Base-by-base conservation (phyloP, 2,113 vertebrate genomes). In the Kobus ellipsiprymnus region DNA sequence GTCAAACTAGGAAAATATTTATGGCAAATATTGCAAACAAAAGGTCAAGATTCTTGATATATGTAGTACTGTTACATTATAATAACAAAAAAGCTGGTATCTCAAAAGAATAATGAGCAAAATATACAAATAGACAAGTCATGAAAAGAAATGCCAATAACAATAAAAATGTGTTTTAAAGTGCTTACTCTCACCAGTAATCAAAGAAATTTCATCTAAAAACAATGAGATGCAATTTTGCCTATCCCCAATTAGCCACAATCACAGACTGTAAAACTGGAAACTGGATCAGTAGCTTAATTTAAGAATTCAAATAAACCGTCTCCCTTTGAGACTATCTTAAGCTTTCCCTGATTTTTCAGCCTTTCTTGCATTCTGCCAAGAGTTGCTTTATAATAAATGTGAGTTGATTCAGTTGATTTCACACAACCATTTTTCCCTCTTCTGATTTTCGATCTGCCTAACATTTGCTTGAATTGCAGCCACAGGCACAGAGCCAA, bases 381-480 rank as follows among this genome's bases (percentile, higher is more conserved):
- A 57, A 52, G 54, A 90, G 46, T 52, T 62, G 36, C 67, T 92
- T 67, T 92, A 46, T 54, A 48, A 71, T 87, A 87, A 95, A 67
- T 60, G 48, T 11, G 3, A 15, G n/a, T 50, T 87, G 59, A 82
- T 86, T n/a, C 30, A 33, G 19, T 77, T 84, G 84, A 87, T 29
- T 81, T 33, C 74, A 67, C 67, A 48, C 21, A 88, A 91, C n/a
- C 50, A 23, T 93, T 94, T 60, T 60, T 46, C 67, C 55, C 27
- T 78, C 40, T 92, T 83, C 77, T 50, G 91, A 85, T 71, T 90
- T 77, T 83, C 60, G 19, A 33, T 92, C 90, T 82, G 48, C 30
- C 33, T 92, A 94, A 90, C 74, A 67, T 85, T 98, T 84, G n/a
- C 87, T 96, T 96, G 92, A 96, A 83, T 46, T 86, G 50, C 44